Percentiles rank a stretch among this genome's conserved stretches.
Conservation (phyloP, 2,888 invertebrate species). For the Thereva nobilitata region DNA sequence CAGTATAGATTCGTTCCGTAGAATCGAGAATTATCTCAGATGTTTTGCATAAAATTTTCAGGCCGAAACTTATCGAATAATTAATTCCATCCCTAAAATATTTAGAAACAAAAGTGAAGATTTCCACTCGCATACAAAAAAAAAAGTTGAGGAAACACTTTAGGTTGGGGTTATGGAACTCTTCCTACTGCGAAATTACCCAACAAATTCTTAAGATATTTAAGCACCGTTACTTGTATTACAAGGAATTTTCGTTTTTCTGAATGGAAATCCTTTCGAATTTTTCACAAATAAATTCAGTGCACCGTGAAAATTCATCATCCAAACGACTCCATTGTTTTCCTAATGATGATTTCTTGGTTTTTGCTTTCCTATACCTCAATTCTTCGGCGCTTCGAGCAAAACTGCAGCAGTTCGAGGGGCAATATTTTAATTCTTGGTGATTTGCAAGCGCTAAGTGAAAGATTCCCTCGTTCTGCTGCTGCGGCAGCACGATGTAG, state of each 20-base stretch:
- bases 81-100: conserved; percentile 11
- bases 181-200: too few species aligned
- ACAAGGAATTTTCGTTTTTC: conserved; percentile 5
- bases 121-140: too few species aligned
- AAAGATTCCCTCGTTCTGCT: conserved; percentile 23
- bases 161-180: too few species aligned
- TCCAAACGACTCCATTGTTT: conserved; percentile 25
- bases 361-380: conserved; percentile 12
- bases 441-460: conserved; percentile 3
- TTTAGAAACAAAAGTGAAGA: not conserved
- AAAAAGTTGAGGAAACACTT: too few species aligned
- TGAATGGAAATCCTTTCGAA: conserved; percentile 8
- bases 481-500: conserved; percentile 9
- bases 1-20: conserved; percentile 11
- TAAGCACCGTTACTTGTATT: too few species aligned
- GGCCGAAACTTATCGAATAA: conserved; percentile 26
- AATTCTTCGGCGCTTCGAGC: conserved; percentile 17
- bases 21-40: conserved; percentile 18
- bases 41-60: conserved; percentile 34
- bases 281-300: conserved; percentile 37
- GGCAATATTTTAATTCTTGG: too few species aligned
- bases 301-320: conserved; percentile 32
- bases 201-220: too few species aligned
- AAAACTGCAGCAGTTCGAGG: conserved; percentile 15
- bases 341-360: conserved; percentile 9